A percentile compares a stretch with the other conserved stretches of the same genome.
These are phyloP conservation scores for Lucilia sericata DNA, from an alignment of 1,140 invertebrate genomes.

Conservation along the genomic window DNA sequence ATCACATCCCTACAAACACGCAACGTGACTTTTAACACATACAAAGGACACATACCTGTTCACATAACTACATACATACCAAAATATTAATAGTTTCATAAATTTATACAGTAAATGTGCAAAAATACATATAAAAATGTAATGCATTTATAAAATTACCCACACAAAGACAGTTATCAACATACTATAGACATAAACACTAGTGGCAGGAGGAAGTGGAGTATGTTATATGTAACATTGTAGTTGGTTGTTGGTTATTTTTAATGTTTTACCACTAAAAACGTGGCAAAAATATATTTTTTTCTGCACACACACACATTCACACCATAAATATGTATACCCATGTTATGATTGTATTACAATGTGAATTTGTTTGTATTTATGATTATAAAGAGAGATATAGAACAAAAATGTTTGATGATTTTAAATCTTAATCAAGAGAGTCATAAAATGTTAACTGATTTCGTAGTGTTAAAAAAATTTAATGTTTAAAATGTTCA, in stretches of 20 bases:
- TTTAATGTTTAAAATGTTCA: too few species aligned
- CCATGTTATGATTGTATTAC: neutral
- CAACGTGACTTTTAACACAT: conserved; percentile 23
- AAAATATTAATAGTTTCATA: neutral
- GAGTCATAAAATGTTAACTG: too few species aligned
- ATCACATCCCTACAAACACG: neutral
- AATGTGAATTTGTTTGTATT: too few species aligned
- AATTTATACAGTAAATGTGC: neutral
- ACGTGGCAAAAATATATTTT: neutral
- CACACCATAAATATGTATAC: neutral
- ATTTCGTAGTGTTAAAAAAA: too few species aligned
- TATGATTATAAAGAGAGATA: neutral
- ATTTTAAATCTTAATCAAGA: neutral
- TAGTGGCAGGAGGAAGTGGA: too few species aligned
- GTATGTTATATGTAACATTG: neutral
- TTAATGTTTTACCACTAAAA: conserved; percentile 7
- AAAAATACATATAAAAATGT: neutral
- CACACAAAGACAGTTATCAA: too few species aligned
- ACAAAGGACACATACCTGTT: neutral
- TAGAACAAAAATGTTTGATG: neutral
- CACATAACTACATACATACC: neutral
- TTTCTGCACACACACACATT: neutral
- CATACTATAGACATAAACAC: too few species aligned
- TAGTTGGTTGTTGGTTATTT: neutral
- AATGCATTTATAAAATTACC: neutral